phyloP scores from a whole-genome alignment of 2,113 vertebrate species.

The Vicugna pacos region DNA sequence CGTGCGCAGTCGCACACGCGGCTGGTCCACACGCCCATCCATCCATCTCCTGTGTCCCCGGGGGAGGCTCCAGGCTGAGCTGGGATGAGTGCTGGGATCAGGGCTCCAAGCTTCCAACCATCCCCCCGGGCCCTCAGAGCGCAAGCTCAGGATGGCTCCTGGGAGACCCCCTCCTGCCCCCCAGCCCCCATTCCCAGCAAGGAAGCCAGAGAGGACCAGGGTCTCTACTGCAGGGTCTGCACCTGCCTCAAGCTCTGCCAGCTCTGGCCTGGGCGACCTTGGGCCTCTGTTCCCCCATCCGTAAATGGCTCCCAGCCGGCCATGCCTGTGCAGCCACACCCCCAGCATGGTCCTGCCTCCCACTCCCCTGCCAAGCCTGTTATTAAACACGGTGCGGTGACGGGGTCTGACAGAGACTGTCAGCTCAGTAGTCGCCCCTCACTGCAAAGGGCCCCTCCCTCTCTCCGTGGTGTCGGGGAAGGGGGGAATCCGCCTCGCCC shows the following conservation, averaged over 20 bases:
- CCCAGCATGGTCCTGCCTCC: conserved; percentile 73
- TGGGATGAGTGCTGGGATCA: conserved; percentile 57
- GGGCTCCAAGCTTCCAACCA: conserved; percentile 37
- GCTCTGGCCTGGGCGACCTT: conserved; percentile 74
- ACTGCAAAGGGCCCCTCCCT: conserved; percentile 13
- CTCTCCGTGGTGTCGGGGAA: not conserved
- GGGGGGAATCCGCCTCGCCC: conserved; percentile 41
- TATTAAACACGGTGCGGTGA: conserved; percentile 52
- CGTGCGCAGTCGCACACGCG: conserved; percentile 66
- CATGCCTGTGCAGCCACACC: conserved; percentile 79
- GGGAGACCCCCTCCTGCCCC: not conserved
- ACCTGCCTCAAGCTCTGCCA: not conserved
- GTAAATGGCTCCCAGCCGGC: conserved; percentile 58
- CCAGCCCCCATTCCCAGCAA: not conserved
- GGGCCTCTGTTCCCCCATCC: conserved; percentile 35
- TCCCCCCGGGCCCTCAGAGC: not conserved
- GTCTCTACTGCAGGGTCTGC: not conserved
- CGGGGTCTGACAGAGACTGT: not conserved
- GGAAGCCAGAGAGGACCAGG: not conserved
- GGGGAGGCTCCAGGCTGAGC: conserved; percentile 58
- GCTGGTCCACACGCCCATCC: conserved; percentile 67
- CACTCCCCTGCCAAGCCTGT: not conserved
- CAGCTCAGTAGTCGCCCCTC: not conserved
- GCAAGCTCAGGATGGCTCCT: not conserved
- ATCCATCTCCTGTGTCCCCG: conserved; percentile 52